Evolutionary conservation across 2,797 vertebrate genomes (phyloP), one percentile per base, ranked within the genome.

Genomic region (Rhinogobio ventralis): DNA sequence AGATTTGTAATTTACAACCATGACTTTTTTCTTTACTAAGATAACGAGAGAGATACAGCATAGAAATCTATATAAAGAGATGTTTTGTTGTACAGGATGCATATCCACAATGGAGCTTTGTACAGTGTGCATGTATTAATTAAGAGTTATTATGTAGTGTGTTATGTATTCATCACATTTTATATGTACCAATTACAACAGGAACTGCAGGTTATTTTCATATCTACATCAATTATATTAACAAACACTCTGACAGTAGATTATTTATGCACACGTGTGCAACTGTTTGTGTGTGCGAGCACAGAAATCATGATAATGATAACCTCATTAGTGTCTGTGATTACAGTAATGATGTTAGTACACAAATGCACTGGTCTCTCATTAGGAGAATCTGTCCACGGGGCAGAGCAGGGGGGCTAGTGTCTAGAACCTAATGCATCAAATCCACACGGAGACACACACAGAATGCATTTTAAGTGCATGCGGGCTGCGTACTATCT

Each of bases 251-350:
- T 25, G 53, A 87, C 74, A 80, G 82, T 84, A 79, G 33, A 87
- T 89, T 74, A 90, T 89, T 85, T 80, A 88, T 86, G 51, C 89
- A 84, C 71, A 86, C 82, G n/a, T 81, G 81, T 81, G 55, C 20
- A 4, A 55, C 36, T 72, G 83, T 79, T 73, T 60, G 84, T 23
- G 36, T 67, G 39, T 55, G 42, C 46, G 62, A 45, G 5, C 33
- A 49, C 10, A 36, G 57, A n/a, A 42, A 79, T 49, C 28, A 81
- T 85, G 57, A 80, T 86, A 77, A 87, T 87, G 76, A 84, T 90
- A 85, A 88, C 76, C 86, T 88, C 84, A 90, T 90, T 86, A 90
- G 88, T 82, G 89, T 81, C 60, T 86, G 76, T 86, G 85, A 89
- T 89, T 88, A 90, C 81, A 75, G 79, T 86, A 85, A 88, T 83